These are phyloP conservation scores for Phania funesta DNA, from an alignment of 2,888 invertebrate genomes.

Conservation along the genomic window DNA sequence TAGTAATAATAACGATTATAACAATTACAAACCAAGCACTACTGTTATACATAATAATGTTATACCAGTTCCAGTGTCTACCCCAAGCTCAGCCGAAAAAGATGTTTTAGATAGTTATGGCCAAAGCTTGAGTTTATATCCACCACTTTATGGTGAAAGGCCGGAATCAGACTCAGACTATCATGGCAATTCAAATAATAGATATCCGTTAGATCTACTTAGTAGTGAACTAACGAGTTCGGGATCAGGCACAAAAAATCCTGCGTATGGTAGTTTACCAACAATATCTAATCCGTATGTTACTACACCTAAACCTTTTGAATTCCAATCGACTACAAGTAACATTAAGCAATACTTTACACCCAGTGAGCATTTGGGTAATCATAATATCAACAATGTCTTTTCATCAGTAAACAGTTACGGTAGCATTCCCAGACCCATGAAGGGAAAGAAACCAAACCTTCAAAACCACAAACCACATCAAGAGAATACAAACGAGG, in stretches of 20 bases:
- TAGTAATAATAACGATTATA: conserved; percentile 18
- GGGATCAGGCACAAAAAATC: conserved; percentile 70
- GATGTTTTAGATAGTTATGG: conserved; percentile 77
- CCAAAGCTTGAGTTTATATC: conserved; percentile 74
- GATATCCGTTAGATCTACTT: conserved; percentile 29
- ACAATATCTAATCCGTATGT: conserved; percentile 46
- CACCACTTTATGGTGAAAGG: conserved; percentile 66
- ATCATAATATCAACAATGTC: conserved; percentile 76
- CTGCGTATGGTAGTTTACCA: conserved; percentile 70
- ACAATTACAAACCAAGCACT: conserved; percentile 71
- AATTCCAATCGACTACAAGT: conserved; percentile 72
- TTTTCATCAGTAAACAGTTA: conserved; percentile 73
- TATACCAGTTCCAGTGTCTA: conserved; percentile 76
- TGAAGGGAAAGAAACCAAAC: conserved; percentile 58
- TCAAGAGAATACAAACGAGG: conserved; percentile 12
- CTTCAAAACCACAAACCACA: conserved; percentile 23
- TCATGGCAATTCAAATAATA: conserved; percentile 48
- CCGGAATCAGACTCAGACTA: conserved; percentile 32
- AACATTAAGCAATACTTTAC: conserved; percentile 75
- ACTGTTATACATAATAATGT: conserved; percentile 79
- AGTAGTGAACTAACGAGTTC: conserved; percentile 66
- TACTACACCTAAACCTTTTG: conserved; percentile 64
- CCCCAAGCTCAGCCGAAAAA: conserved; percentile 73
- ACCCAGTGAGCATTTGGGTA: conserved; percentile 77
- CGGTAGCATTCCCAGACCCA: conserved; percentile 68